Evolutionary conservation across 2,888 invertebrate genomes (phyloP).

Genomic region (Ophraella communa): DNA sequence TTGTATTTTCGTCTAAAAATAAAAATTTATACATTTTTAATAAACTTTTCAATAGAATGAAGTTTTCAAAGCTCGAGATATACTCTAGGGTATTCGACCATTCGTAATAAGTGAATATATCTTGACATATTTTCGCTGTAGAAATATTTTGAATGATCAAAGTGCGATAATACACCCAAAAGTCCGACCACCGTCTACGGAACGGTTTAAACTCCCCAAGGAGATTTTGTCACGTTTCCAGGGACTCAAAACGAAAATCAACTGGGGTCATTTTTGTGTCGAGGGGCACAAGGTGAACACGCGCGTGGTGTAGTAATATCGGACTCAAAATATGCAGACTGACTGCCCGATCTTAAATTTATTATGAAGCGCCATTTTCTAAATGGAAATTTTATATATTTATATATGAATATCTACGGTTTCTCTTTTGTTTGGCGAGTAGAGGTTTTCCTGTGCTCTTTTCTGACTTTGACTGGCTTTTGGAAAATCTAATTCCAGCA

Average conservation of each 20-base stretch:
- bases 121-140: conserved; percentile 42
- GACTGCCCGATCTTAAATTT: conserved; percentile 58
- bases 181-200: conserved; percentile 29
- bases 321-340: conserved; percentile 50
- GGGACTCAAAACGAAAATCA: conserved; percentile 30
- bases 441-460: conserved; percentile 17
- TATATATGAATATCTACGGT: conserved; percentile 53
- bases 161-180: conserved; percentile 32
- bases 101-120: conserved; percentile 27
- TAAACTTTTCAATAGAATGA: conserved; percentile 6
- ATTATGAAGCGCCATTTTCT: conserved; percentile 58
- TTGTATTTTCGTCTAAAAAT: too few species aligned
- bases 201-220: conserved; percentile 56
- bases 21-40: conserved; percentile 19
- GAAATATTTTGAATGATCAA: conserved; percentile 45
- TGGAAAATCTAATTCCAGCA: conserved; percentile 17
- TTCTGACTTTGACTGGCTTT: conserved; percentile 15
- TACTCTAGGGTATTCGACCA: conserved; percentile 17
- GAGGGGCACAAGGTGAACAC: conserved; percentile 27
- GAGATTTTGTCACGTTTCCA: conserved; percentile 61
- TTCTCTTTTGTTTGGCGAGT: conserved; percentile 30
- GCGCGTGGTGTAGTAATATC: conserved; percentile 30
- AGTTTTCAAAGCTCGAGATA: too few species aligned
- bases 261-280: conserved; percentile 51
- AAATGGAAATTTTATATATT: conserved; percentile 61